These are phyloP conservation scores for Chirona hameri DNA, from an alignment of 2,888 invertebrate species.

Conservation along the genomic window DNA sequence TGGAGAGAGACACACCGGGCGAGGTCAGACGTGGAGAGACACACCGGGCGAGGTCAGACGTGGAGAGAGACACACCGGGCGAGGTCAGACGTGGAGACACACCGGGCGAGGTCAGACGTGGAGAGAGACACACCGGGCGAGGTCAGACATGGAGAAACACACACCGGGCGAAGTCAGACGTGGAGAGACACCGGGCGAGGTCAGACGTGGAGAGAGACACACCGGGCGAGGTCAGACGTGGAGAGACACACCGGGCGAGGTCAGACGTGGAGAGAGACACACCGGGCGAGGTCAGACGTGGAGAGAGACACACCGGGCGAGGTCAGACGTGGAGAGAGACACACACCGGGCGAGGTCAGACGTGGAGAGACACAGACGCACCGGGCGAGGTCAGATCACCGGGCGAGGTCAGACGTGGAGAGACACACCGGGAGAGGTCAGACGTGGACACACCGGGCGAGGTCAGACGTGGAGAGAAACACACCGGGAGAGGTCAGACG, in stretches of 20 bases:
- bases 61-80: background rate
- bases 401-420: background rate
- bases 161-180: background rate
- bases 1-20: background rate
- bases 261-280: no score
- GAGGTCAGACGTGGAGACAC: background rate
- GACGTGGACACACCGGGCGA: no score
- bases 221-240: slow-evolving; percentile 37
- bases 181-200: background rate
- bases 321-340: slow-evolving; percentile 41
- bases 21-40: slow-evolving; percentile 40
- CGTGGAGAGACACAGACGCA: background rate
- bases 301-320: background rate
- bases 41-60: no score
- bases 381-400: background rate
- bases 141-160: background rate
- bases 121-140: slow-evolving; percentile 37
- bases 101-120: slow-evolving; percentile 37
- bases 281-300: background rate
- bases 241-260: slow-evolving; percentile 40
- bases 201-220: background rate
- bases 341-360: background rate
- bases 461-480: slow-evolving; percentile 43
- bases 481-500: no score
- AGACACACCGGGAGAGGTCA: background rate